Evolutionary conservation across 2,113 vertebrate genomes (phyloP).

Genomic region (Hydrochoerus hydrochaeris): DNA sequence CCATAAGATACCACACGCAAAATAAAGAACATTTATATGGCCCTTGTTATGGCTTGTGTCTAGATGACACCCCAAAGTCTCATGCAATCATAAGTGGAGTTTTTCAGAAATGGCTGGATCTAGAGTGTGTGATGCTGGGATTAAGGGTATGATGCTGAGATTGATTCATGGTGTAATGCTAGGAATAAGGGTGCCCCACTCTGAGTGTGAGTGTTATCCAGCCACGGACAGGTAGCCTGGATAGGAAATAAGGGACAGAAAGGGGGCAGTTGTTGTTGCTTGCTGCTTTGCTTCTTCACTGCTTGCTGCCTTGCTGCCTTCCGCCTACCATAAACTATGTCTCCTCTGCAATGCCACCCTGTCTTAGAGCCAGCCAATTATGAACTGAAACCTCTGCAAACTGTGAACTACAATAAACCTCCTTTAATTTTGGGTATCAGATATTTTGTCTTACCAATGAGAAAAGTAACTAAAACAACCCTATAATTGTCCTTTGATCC

Average conservation of each 20-base stretch:
- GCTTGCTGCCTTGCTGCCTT: background rate
- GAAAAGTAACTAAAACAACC: background rate
- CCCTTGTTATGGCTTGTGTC: background rate
- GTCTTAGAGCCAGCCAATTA: background rate
- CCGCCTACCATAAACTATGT: background rate
- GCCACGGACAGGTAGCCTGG: background rate
- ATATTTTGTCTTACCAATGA: background rate
- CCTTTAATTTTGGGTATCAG: background rate
- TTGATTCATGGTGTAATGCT: background rate
- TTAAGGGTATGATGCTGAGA: background rate
- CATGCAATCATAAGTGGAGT: background rate
- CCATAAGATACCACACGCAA: background rate
- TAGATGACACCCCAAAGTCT: background rate
- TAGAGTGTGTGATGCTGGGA: background rate
- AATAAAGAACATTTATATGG: background rate
- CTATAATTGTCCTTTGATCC: background rate
- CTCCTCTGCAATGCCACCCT: background rate
- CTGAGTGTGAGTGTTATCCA: background rate
- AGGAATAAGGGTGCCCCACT: background rate
- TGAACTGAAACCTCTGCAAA: background rate
- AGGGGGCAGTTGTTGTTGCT: background rate
- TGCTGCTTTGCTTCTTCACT: background rate
- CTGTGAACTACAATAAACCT: background rate
- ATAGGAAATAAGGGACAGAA: background rate
- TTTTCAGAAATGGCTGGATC: background rate